A percentile compares a stretch with the other conserved stretches of the same genome.
Evolutionary conservation across 2,888 invertebrate species (phyloP).

Genomic region (Pecten maximus): DNA sequence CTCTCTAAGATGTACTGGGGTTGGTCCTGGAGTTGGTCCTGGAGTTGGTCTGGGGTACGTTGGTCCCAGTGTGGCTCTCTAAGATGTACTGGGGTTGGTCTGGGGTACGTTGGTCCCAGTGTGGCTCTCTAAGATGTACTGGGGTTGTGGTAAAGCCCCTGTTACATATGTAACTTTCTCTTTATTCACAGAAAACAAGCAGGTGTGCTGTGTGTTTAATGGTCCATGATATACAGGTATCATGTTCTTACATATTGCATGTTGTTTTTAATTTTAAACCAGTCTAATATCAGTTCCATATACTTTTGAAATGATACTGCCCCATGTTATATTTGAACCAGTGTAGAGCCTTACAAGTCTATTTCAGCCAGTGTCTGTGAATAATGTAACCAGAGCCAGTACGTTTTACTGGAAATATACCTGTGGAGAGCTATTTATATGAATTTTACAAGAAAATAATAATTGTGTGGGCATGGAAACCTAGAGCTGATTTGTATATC

Average conservation of each 20-base stretch:
- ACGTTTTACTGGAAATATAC: no score
- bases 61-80: no score
- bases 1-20: no score
- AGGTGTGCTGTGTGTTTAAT: neutral
- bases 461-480: no score
- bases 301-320: neutral
- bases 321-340: neutral
- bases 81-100: no score
- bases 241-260: neutral
- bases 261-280: conserved; percentile 5
- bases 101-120: no score
- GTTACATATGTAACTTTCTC: neutral
- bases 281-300: neutral
- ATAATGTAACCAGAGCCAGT: neutral
- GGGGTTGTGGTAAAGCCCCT: neutral
- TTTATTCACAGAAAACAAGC: neutral
- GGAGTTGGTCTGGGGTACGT: no score
- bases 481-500: no score
- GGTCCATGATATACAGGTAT: neutral
- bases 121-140: no score
- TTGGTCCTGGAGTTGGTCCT: no score
- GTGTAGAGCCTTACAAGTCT: neutral
- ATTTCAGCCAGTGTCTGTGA: neutral
- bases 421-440: no score
- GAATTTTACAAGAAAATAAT: no score